A percentile compares a stretch with the other conserved stretches of the same genome.
Evolutionary conservation across 2,797 vertebrate species (phyloP).

Genomic region (Myotis myotis): DNA sequence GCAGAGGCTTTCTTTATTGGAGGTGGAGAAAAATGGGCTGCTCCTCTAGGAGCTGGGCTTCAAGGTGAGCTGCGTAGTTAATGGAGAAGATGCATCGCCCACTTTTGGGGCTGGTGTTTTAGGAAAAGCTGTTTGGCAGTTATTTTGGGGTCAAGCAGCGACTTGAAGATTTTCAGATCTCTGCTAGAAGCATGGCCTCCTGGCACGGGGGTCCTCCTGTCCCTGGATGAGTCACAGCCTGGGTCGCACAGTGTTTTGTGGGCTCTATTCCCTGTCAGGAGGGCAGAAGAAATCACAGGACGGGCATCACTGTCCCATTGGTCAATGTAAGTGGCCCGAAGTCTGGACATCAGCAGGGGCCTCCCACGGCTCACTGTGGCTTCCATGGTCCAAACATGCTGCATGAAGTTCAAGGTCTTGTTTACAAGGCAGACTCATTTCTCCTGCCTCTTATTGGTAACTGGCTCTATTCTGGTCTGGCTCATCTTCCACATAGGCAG

Average conservation of each 20-base stretch:
- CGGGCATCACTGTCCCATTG: accelerated
- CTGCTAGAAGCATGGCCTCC: not conserved
- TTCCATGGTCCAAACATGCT: not conserved
- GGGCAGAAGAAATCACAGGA: not conserved
- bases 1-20: slow-evolving; percentile 30
- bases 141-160: not conserved
- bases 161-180: not conserved
- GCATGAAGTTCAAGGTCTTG: not conserved
- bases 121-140: not conserved
- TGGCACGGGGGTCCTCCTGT: not conserved
- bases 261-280: not conserved
- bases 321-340: not conserved
- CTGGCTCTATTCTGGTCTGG: not conserved
- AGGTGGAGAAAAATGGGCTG: slow-evolving; percentile 55
- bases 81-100: slow-evolving; percentile 15
- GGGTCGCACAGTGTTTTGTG: not conserved
- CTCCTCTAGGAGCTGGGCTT: not conserved
- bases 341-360: not conserved
- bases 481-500: not conserved
- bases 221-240: not conserved
- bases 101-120: not conserved
- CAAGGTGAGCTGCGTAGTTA: slow-evolving; percentile 20
- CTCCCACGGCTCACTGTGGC: not conserved
- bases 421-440: not conserved
- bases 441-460: not conserved